Evolutionary conservation across 2,113 vertebrate genomes (phyloP).

Genomic region (Plestiodon gilberti): DNA sequence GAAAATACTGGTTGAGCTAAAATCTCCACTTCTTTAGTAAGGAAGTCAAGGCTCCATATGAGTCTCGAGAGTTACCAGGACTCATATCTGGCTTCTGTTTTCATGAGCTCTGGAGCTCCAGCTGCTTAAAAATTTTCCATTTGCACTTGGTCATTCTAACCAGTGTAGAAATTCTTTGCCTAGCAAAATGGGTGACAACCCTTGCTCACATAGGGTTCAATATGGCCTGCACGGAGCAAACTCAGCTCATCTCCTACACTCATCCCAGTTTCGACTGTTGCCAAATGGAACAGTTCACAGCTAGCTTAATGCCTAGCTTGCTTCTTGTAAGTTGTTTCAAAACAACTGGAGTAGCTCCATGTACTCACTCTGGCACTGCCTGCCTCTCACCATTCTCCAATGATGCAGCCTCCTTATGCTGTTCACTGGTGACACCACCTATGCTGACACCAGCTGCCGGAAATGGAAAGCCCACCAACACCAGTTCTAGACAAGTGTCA

Average conservation of each 20-base stretch:
- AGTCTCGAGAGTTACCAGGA: not conserved
- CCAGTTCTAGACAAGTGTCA: not conserved
- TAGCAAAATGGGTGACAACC: not conserved
- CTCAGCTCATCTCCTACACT: not conserved
- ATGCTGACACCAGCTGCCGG: not conserved
- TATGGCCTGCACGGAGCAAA: no score
- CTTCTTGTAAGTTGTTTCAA: not conserved
- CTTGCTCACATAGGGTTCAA: not conserved
- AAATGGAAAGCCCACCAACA: not conserved
- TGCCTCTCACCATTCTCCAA: not conserved
- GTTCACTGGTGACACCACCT: not conserved
- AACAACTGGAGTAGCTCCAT: not conserved
- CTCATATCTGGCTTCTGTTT: not conserved
- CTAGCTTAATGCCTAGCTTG: not conserved
- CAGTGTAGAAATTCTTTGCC: not conserved
- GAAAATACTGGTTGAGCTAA: not conserved
- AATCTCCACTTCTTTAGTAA: conserved; percentile 23
- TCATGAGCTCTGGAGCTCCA: not conserved
- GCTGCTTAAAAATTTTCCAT: not conserved
- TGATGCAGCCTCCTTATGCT: not conserved
- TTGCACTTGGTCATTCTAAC: not conserved
- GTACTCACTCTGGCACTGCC: not conserved
- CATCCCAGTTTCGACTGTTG: not conserved
- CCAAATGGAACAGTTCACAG: not conserved
- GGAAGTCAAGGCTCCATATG: conserved; percentile 6